Conservation (phyloP, 2,113 vertebrate genomes). For the Rhinolophus sinicus region DNA sequence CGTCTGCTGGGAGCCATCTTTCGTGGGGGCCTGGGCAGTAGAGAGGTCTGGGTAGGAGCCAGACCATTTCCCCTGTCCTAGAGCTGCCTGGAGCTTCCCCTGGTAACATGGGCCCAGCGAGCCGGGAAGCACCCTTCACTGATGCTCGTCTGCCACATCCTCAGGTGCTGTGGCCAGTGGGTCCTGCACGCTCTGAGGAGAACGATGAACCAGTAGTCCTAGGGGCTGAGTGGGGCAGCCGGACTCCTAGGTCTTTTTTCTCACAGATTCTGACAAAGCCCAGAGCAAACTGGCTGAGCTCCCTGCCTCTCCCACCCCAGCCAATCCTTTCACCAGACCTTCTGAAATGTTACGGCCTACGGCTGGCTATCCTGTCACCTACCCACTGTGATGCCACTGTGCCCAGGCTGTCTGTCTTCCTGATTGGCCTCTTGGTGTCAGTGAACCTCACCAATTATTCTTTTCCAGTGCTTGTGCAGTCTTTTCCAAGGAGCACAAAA, state of each 20-base stretch:
- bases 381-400: background rate
- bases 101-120: background rate
- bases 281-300: background rate
- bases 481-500: background rate
- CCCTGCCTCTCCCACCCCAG: background rate
- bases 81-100: background rate
- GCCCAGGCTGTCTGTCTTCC: background rate
- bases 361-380: background rate
- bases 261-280: background rate
- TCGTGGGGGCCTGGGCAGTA: background rate
- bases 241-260: background rate
- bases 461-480: background rate
- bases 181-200: background rate
- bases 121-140: background rate
- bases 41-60: background rate
- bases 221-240: background rate
- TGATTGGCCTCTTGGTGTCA: background rate
- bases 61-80: background rate
- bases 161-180: background rate
- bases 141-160: background rate
- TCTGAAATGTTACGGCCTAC: background rate
- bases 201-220: background rate
- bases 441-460: background rate
- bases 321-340: background rate
- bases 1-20: background rate